Evolutionary conservation across 2,797 vertebrate genomes (phyloP).

Genomic region (Enteromius paludinosus): DNA sequence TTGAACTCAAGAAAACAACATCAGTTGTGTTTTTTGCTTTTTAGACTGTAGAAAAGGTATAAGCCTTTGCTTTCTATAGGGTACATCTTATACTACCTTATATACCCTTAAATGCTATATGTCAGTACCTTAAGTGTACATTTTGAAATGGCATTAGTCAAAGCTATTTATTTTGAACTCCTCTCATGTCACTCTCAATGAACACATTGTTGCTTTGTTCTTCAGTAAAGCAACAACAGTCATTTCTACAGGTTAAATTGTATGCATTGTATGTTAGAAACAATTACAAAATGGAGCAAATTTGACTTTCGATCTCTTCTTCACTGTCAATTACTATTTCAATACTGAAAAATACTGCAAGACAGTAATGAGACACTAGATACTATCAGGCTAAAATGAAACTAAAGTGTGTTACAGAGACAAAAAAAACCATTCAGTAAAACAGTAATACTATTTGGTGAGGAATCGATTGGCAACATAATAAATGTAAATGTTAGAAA

Average conservation of each 20-base stretch:
- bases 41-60: too few relatives aligned
- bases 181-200: background rate
- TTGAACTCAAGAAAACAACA: background rate
- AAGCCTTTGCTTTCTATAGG: too few relatives aligned
- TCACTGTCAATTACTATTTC: background rate
- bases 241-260: background rate
- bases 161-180: background rate
- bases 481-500: conserved; percentile 8
- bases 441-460: background rate
- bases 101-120: background rate
- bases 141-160: too few relatives aligned
- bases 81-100: background rate
- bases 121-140: background rate
- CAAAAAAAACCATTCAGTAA: background rate
- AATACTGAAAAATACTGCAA: background rate
- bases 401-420: background rate
- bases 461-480: background rate
- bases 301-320: background rate
- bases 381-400: background rate
- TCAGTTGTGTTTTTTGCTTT: background rate
- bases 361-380: background rate
- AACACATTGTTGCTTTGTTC: background rate
- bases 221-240: background rate
- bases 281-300: background rate
- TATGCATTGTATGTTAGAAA: background rate